These are phyloP conservation scores for Myotis findleyi DNA, from an alignment of 2,797 vertebrate genomes.

Conservation along the genomic window DNA sequence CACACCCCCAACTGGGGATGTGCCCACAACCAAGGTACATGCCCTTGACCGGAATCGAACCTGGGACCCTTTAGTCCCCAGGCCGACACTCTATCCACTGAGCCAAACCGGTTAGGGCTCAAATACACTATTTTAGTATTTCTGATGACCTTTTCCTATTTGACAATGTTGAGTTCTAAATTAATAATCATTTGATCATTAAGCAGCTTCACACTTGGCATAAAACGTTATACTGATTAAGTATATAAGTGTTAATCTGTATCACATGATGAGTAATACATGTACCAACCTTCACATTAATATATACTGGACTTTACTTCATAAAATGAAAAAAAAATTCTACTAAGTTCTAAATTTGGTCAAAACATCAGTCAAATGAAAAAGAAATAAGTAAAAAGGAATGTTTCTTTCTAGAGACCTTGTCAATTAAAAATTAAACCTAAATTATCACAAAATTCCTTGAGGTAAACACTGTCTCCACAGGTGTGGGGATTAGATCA, in stretches of 20 bases:
- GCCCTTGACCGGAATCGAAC: no score
- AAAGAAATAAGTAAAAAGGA: background rate
- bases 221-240: slow-evolving; percentile 23
- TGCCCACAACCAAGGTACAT: no score
- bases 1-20: no score
- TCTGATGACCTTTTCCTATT: background rate
- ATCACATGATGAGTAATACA: background rate
- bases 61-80: no score
- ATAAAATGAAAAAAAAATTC: slow-evolving; percentile 39
- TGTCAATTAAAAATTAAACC: slow-evolving; percentile 40
- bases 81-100: no score
- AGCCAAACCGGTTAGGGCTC: background rate
- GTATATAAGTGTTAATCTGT: background rate
- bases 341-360: slow-evolving; percentile 30
- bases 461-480: background rate
- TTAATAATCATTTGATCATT: slow-evolving; percentile 17
- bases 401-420: background rate
- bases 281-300: background rate
- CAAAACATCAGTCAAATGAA: background rate
- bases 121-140: slow-evolving; percentile 39
- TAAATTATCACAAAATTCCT: slow-evolving; percentile 34
- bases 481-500: background rate
- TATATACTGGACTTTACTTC: background rate
- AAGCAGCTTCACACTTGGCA: background rate
- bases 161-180: background rate